Evolutionary conservation across 2,797 vertebrate species (phyloP).

Genomic region (Tragopan temminckii): DNA sequence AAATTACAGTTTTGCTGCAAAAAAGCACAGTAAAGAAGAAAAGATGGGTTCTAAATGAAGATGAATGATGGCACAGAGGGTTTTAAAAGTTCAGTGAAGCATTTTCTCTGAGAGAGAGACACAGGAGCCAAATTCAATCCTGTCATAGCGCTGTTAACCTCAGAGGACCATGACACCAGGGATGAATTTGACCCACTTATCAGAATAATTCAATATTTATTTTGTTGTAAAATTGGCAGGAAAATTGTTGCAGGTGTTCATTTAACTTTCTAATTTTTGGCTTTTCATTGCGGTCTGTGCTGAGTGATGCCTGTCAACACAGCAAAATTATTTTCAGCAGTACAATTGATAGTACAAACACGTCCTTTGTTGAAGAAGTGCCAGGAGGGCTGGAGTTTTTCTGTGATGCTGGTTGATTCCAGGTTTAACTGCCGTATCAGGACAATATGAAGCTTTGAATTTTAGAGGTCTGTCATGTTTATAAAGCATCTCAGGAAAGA

Average conservation of each 20-base stretch:
- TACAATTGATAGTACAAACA: conserved; percentile 67
- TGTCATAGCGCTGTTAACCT: not conserved
- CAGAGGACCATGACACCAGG: conserved; percentile 37
- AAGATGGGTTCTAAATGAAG: conserved; percentile 70
- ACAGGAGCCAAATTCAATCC: conserved; percentile 35
- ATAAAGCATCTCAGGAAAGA: not conserved
- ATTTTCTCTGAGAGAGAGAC: conserved; percentile 29
- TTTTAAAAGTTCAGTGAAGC: conserved; percentile 38
- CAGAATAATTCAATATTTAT: conserved; percentile 71
- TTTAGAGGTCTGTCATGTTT: not conserved
- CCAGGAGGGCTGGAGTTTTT: conserved; percentile 49
- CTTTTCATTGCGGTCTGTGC: conserved; percentile 66
- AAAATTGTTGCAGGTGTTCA: conserved; percentile 73
- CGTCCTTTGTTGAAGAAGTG: conserved; percentile 71
- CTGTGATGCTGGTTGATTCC: conserved; percentile 29
- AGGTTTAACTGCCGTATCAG: conserved; percentile 5
- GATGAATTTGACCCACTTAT: conserved; percentile 71
- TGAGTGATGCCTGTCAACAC: conserved; percentile 78
- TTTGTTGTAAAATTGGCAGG: conserved; percentile 70
- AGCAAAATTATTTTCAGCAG: conserved; percentile 72
- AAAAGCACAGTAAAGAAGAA: not conserved
- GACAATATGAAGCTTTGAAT: not conserved
- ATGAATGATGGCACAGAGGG: conserved; percentile 48
- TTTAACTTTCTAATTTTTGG: conserved; percentile 72
- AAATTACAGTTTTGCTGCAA: conserved; percentile 53